Evolutionary conservation across 1,140 invertebrate genomes (phyloP).

Genomic region (Thalassaphorura encarpata): DNA sequence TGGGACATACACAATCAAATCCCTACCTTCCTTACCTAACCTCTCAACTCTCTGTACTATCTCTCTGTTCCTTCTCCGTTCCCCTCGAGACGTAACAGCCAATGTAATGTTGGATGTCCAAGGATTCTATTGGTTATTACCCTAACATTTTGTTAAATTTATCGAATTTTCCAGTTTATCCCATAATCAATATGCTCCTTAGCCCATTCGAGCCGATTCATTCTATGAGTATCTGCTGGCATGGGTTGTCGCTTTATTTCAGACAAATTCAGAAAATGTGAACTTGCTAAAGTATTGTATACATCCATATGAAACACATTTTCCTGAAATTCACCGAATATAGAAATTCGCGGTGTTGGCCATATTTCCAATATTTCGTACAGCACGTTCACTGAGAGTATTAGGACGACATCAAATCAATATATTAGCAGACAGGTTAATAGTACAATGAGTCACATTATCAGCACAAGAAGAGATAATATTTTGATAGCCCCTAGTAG

Average conservation of each 20-base stretch:
- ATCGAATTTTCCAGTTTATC: slow-evolving; percentile 1
- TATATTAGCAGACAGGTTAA: too few species aligned
- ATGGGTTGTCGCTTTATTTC: not conserved
- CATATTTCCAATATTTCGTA: not conserved
- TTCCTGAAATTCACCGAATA: not conserved
- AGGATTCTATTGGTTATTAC: too few species aligned
- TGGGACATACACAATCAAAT: too few species aligned
- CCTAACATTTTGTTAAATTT: too few species aligned
- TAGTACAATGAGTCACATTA: too few species aligned
- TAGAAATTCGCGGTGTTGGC: not conserved
- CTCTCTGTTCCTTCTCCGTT: too few species aligned
- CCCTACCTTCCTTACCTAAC: too few species aligned
- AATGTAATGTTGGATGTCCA: too few species aligned
- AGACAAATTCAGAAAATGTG: not conserved
- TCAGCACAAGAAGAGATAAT: too few species aligned
- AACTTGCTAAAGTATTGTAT: not conserved
- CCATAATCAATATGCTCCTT: not conserved
- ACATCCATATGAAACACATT: not conserved
- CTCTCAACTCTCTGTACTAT: too few species aligned
- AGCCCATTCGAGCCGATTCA: slow-evolving; percentile 1
- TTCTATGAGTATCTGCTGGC: not conserved
- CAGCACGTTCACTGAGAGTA: not conserved
- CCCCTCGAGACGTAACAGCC: too few species aligned
- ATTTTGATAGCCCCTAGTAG: too few species aligned
- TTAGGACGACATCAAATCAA: not conserved